Percentiles rank a stretch among this genome's conserved stretches.
These are phyloP conservation scores for Drosophila paranaensis DNA, from an alignment of 2,888 invertebrate genomes.

Conservation along the genomic window DNA sequence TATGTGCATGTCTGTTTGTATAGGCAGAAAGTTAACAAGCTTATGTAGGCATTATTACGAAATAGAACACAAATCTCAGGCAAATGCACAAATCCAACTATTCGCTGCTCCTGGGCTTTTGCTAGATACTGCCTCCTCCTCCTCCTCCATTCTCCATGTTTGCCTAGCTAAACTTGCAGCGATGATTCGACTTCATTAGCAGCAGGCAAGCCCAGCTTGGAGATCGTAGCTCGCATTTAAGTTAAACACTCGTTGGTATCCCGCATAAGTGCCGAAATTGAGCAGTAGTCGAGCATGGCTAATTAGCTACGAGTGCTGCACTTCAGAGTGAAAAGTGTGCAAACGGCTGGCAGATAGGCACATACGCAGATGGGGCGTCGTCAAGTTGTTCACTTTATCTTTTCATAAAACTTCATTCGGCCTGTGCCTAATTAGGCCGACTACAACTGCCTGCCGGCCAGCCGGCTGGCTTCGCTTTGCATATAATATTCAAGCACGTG, in stretches of 20 bases:
- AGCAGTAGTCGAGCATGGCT: conserved; percentile 39
- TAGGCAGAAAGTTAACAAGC: conserved; percentile 18
- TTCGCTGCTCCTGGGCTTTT: conserved; percentile 33
- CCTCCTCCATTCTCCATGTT: conserved; percentile 24
- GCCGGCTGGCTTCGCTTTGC: neutral
- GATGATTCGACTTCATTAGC: conserved; percentile 42
- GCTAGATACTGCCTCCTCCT: conserved; percentile 13
- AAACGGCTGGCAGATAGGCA: conserved; percentile 8
- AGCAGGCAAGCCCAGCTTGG: conserved; percentile 10
- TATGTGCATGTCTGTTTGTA: conserved; percentile 23
- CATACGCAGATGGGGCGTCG: neutral
- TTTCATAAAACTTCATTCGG: neutral
- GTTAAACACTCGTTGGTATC: conserved; percentile 39
- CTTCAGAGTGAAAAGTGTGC: conserved; percentile 22
- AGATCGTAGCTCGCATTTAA: conserved; percentile 20
- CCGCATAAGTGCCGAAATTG: conserved; percentile 27
- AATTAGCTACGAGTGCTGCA: conserved; percentile 41
- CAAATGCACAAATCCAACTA: conserved; percentile 3
- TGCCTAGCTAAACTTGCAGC: conserved; percentile 42
- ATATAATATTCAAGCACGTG: conserved; percentile 1
- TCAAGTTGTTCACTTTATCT: neutral
- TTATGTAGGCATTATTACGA: conserved; percentile 51
- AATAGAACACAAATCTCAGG: conserved; percentile 2
- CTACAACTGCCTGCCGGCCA: neutral
- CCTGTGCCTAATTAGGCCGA: neutral